Conservation (phyloP, 2,113 vertebrate species). For the Chionodraco myersi region DNA sequence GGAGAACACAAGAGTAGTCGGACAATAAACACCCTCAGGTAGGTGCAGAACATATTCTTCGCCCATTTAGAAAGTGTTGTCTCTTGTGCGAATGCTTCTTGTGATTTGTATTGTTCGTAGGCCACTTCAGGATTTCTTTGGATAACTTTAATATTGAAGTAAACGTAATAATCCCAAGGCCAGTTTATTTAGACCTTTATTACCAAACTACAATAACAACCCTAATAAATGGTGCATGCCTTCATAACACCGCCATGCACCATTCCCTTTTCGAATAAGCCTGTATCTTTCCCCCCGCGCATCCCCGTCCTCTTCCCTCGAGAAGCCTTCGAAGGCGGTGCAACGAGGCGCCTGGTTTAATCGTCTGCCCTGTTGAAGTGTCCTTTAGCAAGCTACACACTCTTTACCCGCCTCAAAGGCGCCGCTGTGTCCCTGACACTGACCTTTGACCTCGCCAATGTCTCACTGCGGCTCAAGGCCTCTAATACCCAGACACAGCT, state of each 20-base stretch:
- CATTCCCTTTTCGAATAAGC: not conserved
- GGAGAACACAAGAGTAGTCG: conserved; percentile 32
- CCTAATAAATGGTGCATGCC: not conserved
- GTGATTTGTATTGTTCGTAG: no score
- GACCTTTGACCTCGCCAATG: conserved; percentile 27
- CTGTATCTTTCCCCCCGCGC: not conserved
- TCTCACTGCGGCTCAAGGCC: not conserved
- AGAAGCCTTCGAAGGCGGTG: not conserved
- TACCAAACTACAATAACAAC: not conserved
- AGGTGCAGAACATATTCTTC: not conserved
- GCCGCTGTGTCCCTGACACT: not conserved
- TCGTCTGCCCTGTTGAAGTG: not conserved
- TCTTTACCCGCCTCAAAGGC: not conserved
- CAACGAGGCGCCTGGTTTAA: conserved; percentile 14
- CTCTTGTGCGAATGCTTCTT: no score
- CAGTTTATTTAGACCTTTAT: no score
- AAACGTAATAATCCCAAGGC: not conserved
- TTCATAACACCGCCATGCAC: not conserved
- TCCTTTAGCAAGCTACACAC: not conserved
- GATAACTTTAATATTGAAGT: not conserved
- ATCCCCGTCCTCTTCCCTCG: not conserved
- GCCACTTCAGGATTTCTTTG: not conserved
- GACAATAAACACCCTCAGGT: conserved; percentile 2
- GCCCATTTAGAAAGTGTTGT: not conserved
- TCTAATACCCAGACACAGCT: not conserved